Evolutionary conservation across 2,888 invertebrate genomes (phyloP).

Genomic region (Synanthedon tipuliformis): DNA sequence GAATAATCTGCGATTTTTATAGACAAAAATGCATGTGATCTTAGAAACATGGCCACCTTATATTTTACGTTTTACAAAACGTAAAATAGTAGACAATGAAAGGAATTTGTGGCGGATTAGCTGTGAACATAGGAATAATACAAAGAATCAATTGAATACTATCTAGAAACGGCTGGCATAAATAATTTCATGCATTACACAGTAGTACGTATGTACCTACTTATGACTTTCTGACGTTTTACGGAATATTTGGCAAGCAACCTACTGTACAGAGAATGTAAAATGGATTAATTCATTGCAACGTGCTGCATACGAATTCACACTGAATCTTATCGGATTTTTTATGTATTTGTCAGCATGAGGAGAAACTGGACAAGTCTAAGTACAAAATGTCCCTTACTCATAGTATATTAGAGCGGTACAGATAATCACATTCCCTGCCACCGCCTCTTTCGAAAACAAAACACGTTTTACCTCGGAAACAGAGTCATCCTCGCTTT

Average conservation of each 20-base stretch:
- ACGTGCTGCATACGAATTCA: constrained; percentile 39
- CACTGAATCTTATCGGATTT: constrained; percentile 20
- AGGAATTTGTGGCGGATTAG: constrained; percentile 37
- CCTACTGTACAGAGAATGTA: constrained; percentile 54
- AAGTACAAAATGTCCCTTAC: constrained; percentile 77
- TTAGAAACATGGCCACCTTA: constrained; percentile 65
- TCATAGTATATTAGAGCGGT: constrained; percentile 72
- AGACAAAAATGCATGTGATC: constrained; percentile 60
- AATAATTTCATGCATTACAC: constrained; percentile 66
- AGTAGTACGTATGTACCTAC: constrained; percentile 66
- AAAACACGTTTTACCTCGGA: constrained; percentile 87
- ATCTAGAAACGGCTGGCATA: constrained; percentile 54
- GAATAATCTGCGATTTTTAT: constrained; percentile 42
- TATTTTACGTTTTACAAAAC: constrained; percentile 50
- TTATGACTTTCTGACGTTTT: constrained; percentile 70
- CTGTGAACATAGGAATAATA: constrained; percentile 35
- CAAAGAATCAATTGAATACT: constrained; percentile 53
- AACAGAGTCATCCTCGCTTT: constrained; percentile 96
- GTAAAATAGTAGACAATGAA: constrained; percentile 52
- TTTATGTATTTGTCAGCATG: constrained; percentile 14
- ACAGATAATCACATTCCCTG: constrained; percentile 69
- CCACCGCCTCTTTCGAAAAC: constrained; percentile 67
- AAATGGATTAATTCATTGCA: constrained; percentile 42
- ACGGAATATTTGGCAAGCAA: constrained; percentile 69
- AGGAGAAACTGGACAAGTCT: constrained; percentile 51